A percentile compares a stretch with the other conserved stretches of the same genome.
These are phyloP conservation scores for Coremacera marginata DNA, from an alignment of 2,888 invertebrate species.

Conservation along the genomic window DNA sequence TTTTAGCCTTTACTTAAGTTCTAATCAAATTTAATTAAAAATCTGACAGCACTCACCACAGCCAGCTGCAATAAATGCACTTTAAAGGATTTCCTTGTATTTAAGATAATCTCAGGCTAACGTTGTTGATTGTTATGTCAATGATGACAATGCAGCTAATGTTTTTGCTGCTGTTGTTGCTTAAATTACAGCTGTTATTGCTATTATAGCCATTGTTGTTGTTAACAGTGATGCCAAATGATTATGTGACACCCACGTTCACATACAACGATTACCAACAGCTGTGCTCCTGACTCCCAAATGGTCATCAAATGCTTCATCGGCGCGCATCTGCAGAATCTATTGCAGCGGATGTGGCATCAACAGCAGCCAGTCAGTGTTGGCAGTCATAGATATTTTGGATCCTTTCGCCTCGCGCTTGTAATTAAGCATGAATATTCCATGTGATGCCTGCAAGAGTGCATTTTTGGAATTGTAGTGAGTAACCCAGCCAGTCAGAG, in stretches of 20 bases:
- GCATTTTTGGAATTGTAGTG: no score
- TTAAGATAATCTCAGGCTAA: conserved; percentile 4
- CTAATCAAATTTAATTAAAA: background rate
- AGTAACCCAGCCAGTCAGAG: background rate
- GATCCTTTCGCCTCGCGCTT: background rate
- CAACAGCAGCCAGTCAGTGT: background rate
- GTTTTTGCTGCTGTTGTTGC: background rate
- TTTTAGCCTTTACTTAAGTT: no score
- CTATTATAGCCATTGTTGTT: background rate
- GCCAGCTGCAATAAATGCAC: background rate
- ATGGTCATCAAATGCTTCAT: no score
- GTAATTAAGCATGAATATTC: conserved; percentile 1
- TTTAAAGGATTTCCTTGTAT: background rate
- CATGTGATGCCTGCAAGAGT: background rate
- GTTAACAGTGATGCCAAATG: conserved; percentile 1
- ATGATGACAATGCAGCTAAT: background rate
- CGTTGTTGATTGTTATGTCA: conserved; percentile 14
- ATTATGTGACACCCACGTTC: conserved; percentile 10
- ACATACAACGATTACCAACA: background rate
- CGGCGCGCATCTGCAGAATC: no score
- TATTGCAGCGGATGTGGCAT: no score
- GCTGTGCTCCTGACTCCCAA: background rate
- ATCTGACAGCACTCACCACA: background rate
- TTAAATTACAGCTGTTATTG: background rate
- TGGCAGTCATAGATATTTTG: background rate